Percentiles rank a stretch among this genome's conserved stretches.
phyloP scores from a whole-genome alignment of 2,888 invertebrate species.

The Apamea epomidion region DNA sequence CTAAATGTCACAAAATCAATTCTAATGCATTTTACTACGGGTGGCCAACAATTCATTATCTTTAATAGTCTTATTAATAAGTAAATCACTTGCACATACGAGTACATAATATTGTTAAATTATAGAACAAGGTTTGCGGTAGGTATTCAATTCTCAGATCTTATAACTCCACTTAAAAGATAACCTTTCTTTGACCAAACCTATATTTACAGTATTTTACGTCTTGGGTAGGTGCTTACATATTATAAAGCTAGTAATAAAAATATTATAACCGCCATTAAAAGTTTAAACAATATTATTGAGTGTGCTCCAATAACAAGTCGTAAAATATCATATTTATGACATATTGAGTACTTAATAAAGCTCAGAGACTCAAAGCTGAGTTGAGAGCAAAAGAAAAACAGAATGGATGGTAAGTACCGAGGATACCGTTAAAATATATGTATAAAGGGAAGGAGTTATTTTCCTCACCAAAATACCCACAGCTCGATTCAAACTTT shows the following conservation, averaged over 20 bases:
- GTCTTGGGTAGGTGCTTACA: not conserved
- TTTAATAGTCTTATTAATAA: not conserved
- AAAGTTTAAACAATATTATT: conserved; percentile 43
- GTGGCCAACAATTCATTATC: not conserved
- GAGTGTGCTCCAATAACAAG: conserved; percentile 32
- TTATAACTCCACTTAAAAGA: not conserved
- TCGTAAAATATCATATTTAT: conserved; percentile 38
- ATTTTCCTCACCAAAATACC: not conserved
- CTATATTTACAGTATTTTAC: not conserved
- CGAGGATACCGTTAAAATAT: conserved; percentile 11
- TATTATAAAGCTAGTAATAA: conserved; percentile 27
- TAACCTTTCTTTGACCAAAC: not conserved
- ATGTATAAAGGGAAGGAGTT: not conserved
- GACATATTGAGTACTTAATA: conserved; percentile 29
- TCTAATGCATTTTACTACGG: not conserved
- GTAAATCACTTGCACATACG: not conserved
- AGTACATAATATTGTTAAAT: not conserved
- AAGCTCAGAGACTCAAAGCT: conserved; percentile 12
- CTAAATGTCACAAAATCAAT: not conserved
- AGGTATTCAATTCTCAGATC: not conserved
- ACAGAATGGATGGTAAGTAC: conserved; percentile 16
- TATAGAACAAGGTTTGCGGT: not conserved
- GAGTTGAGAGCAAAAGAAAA: conserved; percentile 24
- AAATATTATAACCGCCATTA: conserved; percentile 34
- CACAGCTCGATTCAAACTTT: not conserved